Conservation (phyloP, 2,113 vertebrate species). For the Sinosuthora webbiana region DNA sequence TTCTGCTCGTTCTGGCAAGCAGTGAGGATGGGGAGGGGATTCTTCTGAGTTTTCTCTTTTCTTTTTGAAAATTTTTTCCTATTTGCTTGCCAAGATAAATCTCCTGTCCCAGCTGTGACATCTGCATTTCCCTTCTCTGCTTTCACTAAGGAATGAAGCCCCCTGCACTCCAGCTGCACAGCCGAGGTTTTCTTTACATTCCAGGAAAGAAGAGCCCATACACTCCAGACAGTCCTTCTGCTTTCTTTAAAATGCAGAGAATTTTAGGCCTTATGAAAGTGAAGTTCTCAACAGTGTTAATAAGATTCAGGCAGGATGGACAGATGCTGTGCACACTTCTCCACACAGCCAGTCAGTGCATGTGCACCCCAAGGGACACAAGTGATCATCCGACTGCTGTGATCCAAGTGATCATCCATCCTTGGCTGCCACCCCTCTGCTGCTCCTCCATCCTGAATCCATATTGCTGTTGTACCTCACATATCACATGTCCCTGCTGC, state of each 20-base stretch:
- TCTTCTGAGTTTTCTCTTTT: slow-evolving; percentile 75
- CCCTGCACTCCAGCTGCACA: slow-evolving; percentile 68
- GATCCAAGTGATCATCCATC: neutral
- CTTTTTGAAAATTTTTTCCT: slow-evolving; percentile 78
- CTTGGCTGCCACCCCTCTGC: neutral
- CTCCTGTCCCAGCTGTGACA: slow-evolving; percentile 74
- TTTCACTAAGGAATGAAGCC: slow-evolving; percentile 69
- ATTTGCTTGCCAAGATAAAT: slow-evolving; percentile 76
- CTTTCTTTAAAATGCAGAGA: slow-evolving; percentile 42
- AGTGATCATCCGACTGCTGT: neutral
- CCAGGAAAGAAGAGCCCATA: slow-evolving; percentile 56
- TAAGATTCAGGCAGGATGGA: neutral
- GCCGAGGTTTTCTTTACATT: slow-evolving; percentile 65
- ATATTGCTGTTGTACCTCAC: neutral
- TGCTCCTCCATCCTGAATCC: neutral
- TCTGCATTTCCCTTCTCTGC: slow-evolving; percentile 72
- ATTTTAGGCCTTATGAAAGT: slow-evolving; percentile 40
- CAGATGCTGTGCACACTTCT: neutral
- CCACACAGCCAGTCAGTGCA: neutral
- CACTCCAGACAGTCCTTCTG: slow-evolving; percentile 63
- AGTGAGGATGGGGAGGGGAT: slow-evolving; percentile 66
- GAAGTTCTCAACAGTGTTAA: slow-evolving; percentile 9
- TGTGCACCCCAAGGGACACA: neutral
- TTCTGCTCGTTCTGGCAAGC: slow-evolving; percentile 60
- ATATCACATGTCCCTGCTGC: neutral